Base-by-base conservation (phyloP, 2,797 vertebrate species). In the Apogon talboti region DNA sequence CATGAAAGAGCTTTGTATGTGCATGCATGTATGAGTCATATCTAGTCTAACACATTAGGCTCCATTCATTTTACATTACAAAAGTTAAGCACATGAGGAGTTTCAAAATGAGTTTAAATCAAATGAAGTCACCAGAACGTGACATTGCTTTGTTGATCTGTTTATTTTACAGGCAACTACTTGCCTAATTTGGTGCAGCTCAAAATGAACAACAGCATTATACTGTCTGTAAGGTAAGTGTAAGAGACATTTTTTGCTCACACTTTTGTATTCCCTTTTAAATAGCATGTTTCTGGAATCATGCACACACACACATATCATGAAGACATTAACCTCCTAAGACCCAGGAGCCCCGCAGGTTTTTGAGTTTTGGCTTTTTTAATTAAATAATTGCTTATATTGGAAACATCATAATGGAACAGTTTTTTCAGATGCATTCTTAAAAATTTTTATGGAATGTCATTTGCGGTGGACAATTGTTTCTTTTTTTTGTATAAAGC, bases 191-290 rank as follows among this genome's bases (percentile, higher is more conserved):
- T 99, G 80, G 86, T 84, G 77, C 92, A 95, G 21, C 91, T 99
- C 88, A 98, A 95, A 93, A 55, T 99, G 92, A 98, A 94, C 69
- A 95, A 96, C 88, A 99, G 98, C 81, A 62, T 90, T 54, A 94
- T 99, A 65, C 62, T 71, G 46, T 98, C 97, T 66, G 89, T 97
- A 70, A 94, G 97, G 98, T 99, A 92, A 94, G 94, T 49, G 2
- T 55, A 41, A 71, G 45, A 79, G 63, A 59, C 37, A 42, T 63
- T 68, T 5, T 58, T 69, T 74, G 59, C n/a, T 15, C 52, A 15
- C 16, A 54, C 14, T 16, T 57, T 42, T 76, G 13, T 48, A 8
- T 53, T 48, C 8, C 33, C 51, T 54, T 6, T 14, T 43, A 67
- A 61, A 24, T 15, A 47, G 18, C 1, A 2, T 38, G 8, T 37